Evolutionary conservation across 2,113 vertebrate species (phyloP).

Genomic region (Anas platyrhynchos): DNA sequence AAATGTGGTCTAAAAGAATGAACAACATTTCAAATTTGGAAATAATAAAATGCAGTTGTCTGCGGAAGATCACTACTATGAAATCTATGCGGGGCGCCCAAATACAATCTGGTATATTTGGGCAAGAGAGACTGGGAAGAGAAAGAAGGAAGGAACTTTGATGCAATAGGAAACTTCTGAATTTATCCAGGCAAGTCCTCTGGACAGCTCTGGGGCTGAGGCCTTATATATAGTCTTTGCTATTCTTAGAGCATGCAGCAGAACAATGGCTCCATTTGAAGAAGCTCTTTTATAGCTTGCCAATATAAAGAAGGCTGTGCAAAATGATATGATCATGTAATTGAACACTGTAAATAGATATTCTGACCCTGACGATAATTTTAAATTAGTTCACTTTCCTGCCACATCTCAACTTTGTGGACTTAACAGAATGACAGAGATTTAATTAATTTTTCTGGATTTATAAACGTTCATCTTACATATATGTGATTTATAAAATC

Average conservation of each 20-base stretch:
- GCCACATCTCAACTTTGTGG: constrained; percentile 37
- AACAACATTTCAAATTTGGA: neutral
- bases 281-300: constrained; percentile 65
- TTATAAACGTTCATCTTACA: neutral
- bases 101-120: constrained; percentile 10
- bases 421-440: constrained; percentile 6
- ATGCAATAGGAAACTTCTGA: constrained; percentile 71
- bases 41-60: neutral
- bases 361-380: neutral
- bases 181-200: constrained; percentile 48
- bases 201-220: constrained; percentile 3
- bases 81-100: neutral
- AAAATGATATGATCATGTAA: constrained; percentile 65
- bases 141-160: constrained; percentile 70
- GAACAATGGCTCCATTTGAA: constrained; percentile 59
- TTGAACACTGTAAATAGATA: constrained; percentile 64
- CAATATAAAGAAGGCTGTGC: constrained; percentile 70
- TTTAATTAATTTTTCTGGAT: constrained; percentile 25
- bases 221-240: constrained; percentile 39
- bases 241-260: constrained; percentile 52
- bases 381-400: constrained; percentile 56
- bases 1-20: neutral
- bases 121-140: neutral
- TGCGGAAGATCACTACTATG: neutral
- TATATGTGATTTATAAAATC: neutral